Percentiles rank a stretch among this genome's conserved stretches.
Evolutionary conservation across 2,888 invertebrate genomes (phyloP).

Genomic region (Ametastegia equiseti): DNA sequence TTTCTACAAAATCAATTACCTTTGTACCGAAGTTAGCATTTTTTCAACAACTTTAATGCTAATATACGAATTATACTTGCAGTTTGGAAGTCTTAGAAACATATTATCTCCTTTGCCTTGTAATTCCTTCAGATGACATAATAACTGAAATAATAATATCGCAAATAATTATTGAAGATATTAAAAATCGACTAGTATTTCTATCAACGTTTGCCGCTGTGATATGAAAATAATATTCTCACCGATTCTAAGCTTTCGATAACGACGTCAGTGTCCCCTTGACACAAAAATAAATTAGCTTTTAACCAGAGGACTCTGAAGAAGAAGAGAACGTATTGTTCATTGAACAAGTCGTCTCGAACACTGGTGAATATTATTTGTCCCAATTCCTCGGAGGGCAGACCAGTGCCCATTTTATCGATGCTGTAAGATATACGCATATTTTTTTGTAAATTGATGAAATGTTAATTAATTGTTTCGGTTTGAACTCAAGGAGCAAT

Average conservation of each 20-base stretch:
- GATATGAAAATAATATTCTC: conserved; percentile 53
- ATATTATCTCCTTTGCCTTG: conserved; percentile 67
- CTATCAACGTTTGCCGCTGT: conserved; percentile 48
- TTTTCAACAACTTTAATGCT: conserved; percentile 75
- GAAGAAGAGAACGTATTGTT: conserved; percentile 75
- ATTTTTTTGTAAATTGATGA: not conserved
- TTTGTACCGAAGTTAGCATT: conserved; percentile 77
- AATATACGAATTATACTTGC: conserved; percentile 77
- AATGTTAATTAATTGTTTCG: not conserved
- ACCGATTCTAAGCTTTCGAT: conserved; percentile 77
- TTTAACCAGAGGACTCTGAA: conserved; percentile 79
- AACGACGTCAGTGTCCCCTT: conserved; percentile 77
- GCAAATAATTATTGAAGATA: too few species aligned
- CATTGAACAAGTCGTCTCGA: conserved; percentile 74
- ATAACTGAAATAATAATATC: conserved; percentile 55
- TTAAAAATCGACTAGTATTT: not conserved
- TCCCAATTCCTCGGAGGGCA: conserved; percentile 76
- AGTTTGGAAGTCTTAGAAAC: conserved; percentile 77
- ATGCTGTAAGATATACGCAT: conserved; percentile 55
- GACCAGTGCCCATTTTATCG: conserved; percentile 68
- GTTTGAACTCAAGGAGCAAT: not conserved
- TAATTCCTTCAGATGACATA: conserved; percentile 64
- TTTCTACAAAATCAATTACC: conserved; percentile 69
- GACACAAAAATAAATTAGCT: conserved; percentile 78
- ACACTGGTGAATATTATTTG: conserved; percentile 76